Base-by-base conservation (phyloP, 2,113 vertebrate species). In the Rhinolophus sinicus region DNA sequence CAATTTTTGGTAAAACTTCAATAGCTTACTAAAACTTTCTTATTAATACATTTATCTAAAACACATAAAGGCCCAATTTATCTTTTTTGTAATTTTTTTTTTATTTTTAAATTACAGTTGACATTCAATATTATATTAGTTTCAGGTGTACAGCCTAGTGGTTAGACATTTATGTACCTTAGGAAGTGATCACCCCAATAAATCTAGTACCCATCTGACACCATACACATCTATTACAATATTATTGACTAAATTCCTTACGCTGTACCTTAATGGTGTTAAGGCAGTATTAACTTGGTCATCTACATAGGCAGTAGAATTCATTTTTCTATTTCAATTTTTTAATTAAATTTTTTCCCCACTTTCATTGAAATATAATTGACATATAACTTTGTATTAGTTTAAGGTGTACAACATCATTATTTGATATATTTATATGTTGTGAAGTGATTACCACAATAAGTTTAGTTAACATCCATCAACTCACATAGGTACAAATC, bases 41-140 rank as follows among this genome's bases (percentile, higher is more conserved):
- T 58, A 67, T 40, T 64, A 88, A 77, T 70, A 75, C 38, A 86
- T 62, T 77, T 92, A 89, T 78, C 96, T 22, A 83, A 88, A 92
- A 75, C 14, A 44, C 22, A 3, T 72, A n/a, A 88, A 88, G 1
- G 6, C 92, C 50, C 13, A 73, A 33, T 52, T 96, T 77, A 88
- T 72, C 44, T 64, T 38, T 60, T 35, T 26, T 11, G 6, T 18
- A 44, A 18, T 60, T 30, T 78, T 33, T 78, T 33, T 76, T 38
- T 52, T 47, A 28, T 28, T 26, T 82, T 30, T 81, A 26, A 82
- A 28, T 44, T 82, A 62, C 15, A 40, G 22, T 82, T 44, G 26
- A 60, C 56, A 30, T 44, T 62, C n/a, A 62, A 12, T 62, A 62
- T 81, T 60, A 60, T 60, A 81, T 62, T 60, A 11, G 78, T 82